Conservation (phyloP, 2,888 invertebrate species). For the Gymnocheta viridis region DNA sequence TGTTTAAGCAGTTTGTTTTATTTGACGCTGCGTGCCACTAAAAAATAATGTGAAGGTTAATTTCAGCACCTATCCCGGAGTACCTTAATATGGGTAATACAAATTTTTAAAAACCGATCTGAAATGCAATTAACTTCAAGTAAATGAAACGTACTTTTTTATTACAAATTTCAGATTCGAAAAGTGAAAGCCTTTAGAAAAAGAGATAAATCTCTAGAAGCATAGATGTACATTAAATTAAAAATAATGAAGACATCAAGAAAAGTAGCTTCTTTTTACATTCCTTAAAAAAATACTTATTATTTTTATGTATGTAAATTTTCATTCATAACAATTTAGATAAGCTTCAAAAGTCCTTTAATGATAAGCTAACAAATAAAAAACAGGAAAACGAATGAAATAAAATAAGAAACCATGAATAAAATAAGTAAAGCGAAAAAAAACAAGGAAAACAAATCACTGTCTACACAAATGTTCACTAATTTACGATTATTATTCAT, state of each 20-base stretch:
- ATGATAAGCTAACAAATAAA: conserved; percentile 65
- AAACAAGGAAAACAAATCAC: conserved; percentile 61
- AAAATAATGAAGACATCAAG: conserved; percentile 2
- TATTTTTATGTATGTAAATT: conserved; percentile 61
- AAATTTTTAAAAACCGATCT: too few relatives aligned
- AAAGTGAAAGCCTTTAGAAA: neutral
- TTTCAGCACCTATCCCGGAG: too few relatives aligned
- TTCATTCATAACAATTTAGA: conserved; percentile 64
- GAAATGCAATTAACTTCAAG: neutral
- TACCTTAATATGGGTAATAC: too few relatives aligned
- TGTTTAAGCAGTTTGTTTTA: too few relatives aligned
- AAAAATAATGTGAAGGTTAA: too few relatives aligned
- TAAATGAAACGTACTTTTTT: neutral
- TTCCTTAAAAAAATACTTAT: conserved; percentile 4
- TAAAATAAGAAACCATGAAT: conserved; percentile 13
- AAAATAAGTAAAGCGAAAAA: neutral
- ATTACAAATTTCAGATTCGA: neutral
- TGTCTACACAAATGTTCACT: conserved; percentile 66
- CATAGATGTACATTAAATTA: neutral
- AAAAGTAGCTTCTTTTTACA: conserved; percentile 14
- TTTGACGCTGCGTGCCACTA: too few relatives aligned
- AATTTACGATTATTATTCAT: conserved; percentile 70
- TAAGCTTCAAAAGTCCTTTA: conserved; percentile 64
- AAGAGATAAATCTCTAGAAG: neutral
- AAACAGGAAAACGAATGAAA: conserved; percentile 53